Evolutionary conservation across 2,888 invertebrate species (phyloP), one percentile per base, ranked within the genome.

Genomic region (Cheilosia scutellata): DNA sequence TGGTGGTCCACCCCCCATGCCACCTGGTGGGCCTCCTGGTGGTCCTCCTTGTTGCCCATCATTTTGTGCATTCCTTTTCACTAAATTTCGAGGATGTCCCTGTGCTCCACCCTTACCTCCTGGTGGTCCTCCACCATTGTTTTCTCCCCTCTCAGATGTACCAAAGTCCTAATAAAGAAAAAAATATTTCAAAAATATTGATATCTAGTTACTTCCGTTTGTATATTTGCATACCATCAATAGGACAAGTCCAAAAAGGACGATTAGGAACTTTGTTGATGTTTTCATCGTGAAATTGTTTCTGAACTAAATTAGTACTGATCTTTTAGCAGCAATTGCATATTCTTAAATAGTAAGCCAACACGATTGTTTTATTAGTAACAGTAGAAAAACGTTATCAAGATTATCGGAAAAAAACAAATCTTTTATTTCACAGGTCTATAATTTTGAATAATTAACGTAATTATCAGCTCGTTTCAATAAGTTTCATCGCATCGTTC

Each of bases 201-300:
- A 5, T 20, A 4, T 7, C 2, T 47, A 31, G 16, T 16, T 9
- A 13, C 9, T 68, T 27, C 20, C 2, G 20, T 20, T n/a, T 4
- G 3, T 3, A 0, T 2, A 5, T 57, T 55, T 44, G 0, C 77
- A 47, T 49, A 82, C 82, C 82, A 78, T 49, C 4, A 82, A 6
- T 20, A 82, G 25, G 5, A 72, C 63, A 3, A 82, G 37, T 3
- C 71, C 77, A 1, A 82, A n/a, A 16, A 82, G 58, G 7, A 77
- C 57, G 20, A 82, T 47, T 5, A 71, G 7, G 25, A 82, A 29
- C 20, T 77, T 82, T 13, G 82, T 71, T n/a, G 63, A 4, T 44
- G 65, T 31, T 57, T 82, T 77, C 82, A 82, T 82, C 65, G 29
- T 66, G 44, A 58, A 57, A 53, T 16, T 72, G 49, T 40, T 63